Evolutionary conservation across 2,888 invertebrate genomes (phyloP), one percentile per base, ranked within the genome.

Genomic region (Resseliella maxima): DNA sequence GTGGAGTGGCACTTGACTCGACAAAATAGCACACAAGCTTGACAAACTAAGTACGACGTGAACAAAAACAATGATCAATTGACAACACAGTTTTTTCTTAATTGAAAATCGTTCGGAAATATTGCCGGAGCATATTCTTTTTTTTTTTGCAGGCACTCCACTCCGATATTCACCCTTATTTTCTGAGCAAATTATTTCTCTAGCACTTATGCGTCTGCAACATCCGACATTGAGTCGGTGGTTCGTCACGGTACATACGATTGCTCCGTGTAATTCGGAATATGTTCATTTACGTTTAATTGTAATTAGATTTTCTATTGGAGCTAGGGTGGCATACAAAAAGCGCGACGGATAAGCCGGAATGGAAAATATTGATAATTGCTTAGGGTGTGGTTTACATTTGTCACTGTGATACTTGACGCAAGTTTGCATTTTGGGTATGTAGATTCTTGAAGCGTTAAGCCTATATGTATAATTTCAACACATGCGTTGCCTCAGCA

Each of bases 321-420:
- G 18, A 21, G 83, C 38, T 38, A 2, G 2, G n/a, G 83, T 21
- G 6, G 24, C 12, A 18, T 2, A 18, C 8, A 24, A 27, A 81
- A 81, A 3, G 18, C 35, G 35, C 83, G 36, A 83, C 38, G 0
- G 38, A 83, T 38, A 6, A 83, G 35, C 1, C 83, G 2, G 31
- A 59, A 72, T 72, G 72, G 72, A 72, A 72, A 83, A 83, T 38
- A 38, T 38, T 83, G 83, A 38, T 83, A 83, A 83, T 36, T 83
- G 83, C 83, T 38, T 38, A n/a, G 83, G 83, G 38, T 83, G 83
- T 83, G 83, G 83, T 83, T 83, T 83, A 38, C 83, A 83, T 83
- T 83, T 38, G 83, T 83, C 24, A 83, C 38, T 83, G 83, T 83
- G 83, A 83, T 83, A 83, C 83, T 83, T 83, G 83, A 83, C 83